These are phyloP conservation scores for Pollenia amentaria DNA, from an alignment of 2,888 invertebrate species.

Conservation along the genomic window DNA sequence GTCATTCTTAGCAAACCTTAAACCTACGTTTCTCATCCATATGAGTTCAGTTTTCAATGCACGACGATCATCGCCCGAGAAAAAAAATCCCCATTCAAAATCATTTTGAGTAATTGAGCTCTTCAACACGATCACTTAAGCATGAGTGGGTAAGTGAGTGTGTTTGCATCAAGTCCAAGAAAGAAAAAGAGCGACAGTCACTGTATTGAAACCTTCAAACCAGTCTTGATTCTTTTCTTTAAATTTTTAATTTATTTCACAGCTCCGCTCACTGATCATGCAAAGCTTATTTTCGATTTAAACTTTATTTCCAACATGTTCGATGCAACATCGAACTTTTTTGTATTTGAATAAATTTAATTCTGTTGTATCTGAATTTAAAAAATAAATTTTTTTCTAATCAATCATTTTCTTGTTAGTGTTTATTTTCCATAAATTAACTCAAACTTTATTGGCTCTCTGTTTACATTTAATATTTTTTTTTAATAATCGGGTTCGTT, in stretches of 20 bases:
- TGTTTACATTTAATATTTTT: slow-evolving; percentile 68
- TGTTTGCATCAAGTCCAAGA: neutral
- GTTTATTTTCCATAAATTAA: slow-evolving; percentile 44
- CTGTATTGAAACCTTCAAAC: slow-evolving; percentile 42
- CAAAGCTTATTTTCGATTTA: slow-evolving; percentile 39
- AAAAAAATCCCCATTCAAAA: slow-evolving; percentile 41
- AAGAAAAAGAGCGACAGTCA: slow-evolving; percentile 1
- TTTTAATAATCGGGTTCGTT: slow-evolving; percentile 10
- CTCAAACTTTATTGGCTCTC: slow-evolving; percentile 62
- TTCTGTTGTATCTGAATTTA: neutral
- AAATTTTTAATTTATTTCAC: slow-evolving; percentile 23
- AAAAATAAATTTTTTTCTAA: slow-evolving; percentile 1
- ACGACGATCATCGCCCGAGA: slow-evolving; percentile 11
- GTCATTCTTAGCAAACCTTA: slow-evolving; percentile 75
- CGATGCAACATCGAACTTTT: slow-evolving; percentile 45
- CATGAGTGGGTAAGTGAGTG: slow-evolving; percentile 34
- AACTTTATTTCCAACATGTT: slow-evolving; percentile 50
- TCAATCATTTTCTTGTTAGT: slow-evolving; percentile 37
- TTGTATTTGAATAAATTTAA: slow-evolving; percentile 4
- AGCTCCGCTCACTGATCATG: slow-evolving; percentile 36
- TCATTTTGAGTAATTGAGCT: slow-evolving; percentile 47
- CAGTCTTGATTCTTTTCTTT: slow-evolving; percentile 53
- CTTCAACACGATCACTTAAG: slow-evolving; percentile 51
- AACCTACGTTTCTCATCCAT: slow-evolving; percentile 67
- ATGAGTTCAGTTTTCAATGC: slow-evolving; percentile 61